These are phyloP conservation scores for Carcharodon carcharias DNA, from an alignment of 2,797 vertebrate genomes.

Conservation along the genomic window DNA sequence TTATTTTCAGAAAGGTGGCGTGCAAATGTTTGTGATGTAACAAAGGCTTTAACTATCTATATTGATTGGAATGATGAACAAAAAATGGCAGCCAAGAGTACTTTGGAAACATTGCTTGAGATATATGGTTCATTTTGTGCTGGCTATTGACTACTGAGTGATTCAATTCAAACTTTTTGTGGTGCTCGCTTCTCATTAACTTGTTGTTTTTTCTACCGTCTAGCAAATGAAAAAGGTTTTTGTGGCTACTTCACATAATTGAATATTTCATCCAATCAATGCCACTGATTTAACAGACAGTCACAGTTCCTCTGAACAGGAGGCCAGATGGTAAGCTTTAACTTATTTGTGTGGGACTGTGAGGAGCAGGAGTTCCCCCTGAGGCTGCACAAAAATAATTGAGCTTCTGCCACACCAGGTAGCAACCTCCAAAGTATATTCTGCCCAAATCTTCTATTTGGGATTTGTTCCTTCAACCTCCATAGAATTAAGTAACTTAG, in stretches of 20 bases:
- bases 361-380: not conserved
- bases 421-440: not conserved
- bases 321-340: not conserved
- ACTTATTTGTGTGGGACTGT: not conserved
- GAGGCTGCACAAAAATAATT: not conserved
- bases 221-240: not conserved
- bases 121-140: not conserved
- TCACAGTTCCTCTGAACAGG: not conserved
- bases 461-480: not conserved
- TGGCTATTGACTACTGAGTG: not conserved
- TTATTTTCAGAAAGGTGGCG: not conserved
- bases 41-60: not conserved
- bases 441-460: not conserved
- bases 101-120: not conserved
- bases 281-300: not conserved
- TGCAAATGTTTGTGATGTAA: not conserved
- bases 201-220: not conserved
- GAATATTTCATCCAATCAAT: not conserved
- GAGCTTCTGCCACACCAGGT: not conserved
- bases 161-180: not conserved
- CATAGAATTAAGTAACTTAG: not conserved
- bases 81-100: not conserved
- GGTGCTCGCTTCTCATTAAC: not conserved
- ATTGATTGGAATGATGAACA: not conserved
- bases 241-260: not conserved